Evolutionary conservation across 2,113 vertebrate species (phyloP), one percentile per base, ranked within the genome.

Genomic region (Calidris pygmaea): DNA sequence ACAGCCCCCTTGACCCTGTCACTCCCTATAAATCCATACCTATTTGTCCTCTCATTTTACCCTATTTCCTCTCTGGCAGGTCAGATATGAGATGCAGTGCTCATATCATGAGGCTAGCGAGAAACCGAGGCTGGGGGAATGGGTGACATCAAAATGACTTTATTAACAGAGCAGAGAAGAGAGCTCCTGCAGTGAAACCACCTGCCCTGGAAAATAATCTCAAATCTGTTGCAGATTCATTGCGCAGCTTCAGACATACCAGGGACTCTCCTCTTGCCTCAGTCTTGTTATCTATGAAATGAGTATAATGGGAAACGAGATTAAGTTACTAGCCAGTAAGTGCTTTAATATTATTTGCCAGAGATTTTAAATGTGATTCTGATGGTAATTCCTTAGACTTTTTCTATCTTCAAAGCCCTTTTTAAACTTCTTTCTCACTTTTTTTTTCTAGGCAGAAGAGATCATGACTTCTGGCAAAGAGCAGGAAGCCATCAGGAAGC

Each of bases 401-500:
- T 13, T 67, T 82, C 47, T 83, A 8, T 48, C 43, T 73, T 85
- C 50, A 80, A 45, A 78, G 37, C 41, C 16, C 26, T 72, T 73
- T 77, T 87, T 34, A 62, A 70, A 93, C 37, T 67, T 77, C 45
- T 85, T 72, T 87, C 67, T 96, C 58, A 37, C 68, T 96, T 45
- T 87, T 87, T 87, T 53, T 55, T 62, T 88, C 55, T 55, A 93
- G 74, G 89, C 48, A 73, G 59, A 76, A 77, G 12, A 56, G 66
- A 93, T 45, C 72, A 99, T 98, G 98, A 95, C 95, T 53, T 96
- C 97, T 45, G 82, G 94, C 73, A 98, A 98, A 55, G 98, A 98
- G 39, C 97, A 98, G 53, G 97, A 98, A 30, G 98, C 97, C 37
- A 97, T 98, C 79, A 97, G 95, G 77, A 97, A 97, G 85, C 98